Evolutionary conservation across 2,797 vertebrate species (phyloP).

Genomic region (Peromyscus attwateri): DNA sequence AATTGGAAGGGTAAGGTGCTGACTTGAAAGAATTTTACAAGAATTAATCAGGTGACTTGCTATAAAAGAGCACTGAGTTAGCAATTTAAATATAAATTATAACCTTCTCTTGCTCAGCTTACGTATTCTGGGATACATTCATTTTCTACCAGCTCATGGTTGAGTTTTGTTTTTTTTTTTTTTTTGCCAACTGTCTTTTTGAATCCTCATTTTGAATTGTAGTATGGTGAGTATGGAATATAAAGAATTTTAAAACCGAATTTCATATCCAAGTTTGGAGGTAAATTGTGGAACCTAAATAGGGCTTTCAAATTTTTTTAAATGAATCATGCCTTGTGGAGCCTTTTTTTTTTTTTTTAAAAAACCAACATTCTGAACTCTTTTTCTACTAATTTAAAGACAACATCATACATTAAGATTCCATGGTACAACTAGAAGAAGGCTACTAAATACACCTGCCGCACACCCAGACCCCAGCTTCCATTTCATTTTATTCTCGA

Average conservation of each 20-base stretch:
- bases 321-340: slow-evolving; percentile 81
- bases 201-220: not conserved
- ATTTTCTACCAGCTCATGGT: not conserved
- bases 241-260: slow-evolving; percentile 26
- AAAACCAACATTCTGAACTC: not conserved
- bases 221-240: not conserved
- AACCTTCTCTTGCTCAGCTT: slow-evolving; percentile 3
- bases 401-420: slow-evolving; percentile 24
- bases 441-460: not conserved
- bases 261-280: slow-evolving; percentile 38
- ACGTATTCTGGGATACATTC: slow-evolving; percentile 17
- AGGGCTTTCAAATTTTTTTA: slow-evolving; percentile 81
- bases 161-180: slow-evolving; percentile 36
- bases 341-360: not conserved
- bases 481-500: slow-evolving; percentile 72
- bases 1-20: not conserved
- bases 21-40: slow-evolving; percentile 42
- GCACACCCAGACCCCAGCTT: slow-evolving; percentile 46
- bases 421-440: slow-evolving; percentile 66
- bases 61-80: slow-evolving; percentile 33
- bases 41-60: slow-evolving; percentile 22
- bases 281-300: slow-evolving; percentile 44
- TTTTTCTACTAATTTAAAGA: slow-evolving; percentile 50
- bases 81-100: not conserved
- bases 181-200: not conserved